Percentiles rank a stretch among this genome's conserved stretches.
Conservation (phyloP, 2,888 invertebrate species). For the Athalia cordata region DNA sequence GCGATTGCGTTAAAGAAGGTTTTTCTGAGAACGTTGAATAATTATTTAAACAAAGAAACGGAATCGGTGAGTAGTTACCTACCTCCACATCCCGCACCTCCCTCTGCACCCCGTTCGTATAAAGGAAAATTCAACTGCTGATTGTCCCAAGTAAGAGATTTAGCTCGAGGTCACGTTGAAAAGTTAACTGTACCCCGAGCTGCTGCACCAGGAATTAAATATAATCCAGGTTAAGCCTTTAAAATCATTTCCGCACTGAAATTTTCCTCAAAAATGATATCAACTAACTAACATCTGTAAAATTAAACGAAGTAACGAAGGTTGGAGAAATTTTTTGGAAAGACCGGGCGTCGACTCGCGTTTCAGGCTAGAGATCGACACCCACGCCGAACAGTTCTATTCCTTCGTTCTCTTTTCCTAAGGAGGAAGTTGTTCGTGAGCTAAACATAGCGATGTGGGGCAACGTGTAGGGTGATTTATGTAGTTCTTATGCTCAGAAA, state of each 20-base stretch:
- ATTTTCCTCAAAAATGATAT: neutral
- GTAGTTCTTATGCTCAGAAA: slow-evolving; percentile 47
- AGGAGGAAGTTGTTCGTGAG: slow-evolving; percentile 3
- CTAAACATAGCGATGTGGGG: slow-evolving; percentile 14
- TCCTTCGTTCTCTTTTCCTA: slow-evolving; percentile 1
- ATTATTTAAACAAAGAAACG: slow-evolving; percentile 2
- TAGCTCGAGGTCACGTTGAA: neutral
- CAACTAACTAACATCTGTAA: no score
- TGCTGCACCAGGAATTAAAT: neutral
- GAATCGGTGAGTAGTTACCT: neutral
- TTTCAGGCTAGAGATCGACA: neutral
- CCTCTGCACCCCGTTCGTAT: neutral
- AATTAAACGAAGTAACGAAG: no score
- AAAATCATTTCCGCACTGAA: no score
- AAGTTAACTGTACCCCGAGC: neutral
- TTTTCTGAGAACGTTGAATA: neutral
- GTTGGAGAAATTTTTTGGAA: neutral
- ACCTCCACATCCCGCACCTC: neutral
- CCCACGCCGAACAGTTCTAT: neutral
- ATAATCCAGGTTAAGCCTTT: neutral
- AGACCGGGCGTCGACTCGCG: slow-evolving; percentile 13
- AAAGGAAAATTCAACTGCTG: neutral
- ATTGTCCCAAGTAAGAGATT: slow-evolving; percentile 5
- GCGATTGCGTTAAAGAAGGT: no score
- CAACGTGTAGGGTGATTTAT: slow-evolving; percentile 43